Evolutionary conservation across 2,113 vertebrate genomes (phyloP).

Genomic region (Oriolus oriolus): DNA sequence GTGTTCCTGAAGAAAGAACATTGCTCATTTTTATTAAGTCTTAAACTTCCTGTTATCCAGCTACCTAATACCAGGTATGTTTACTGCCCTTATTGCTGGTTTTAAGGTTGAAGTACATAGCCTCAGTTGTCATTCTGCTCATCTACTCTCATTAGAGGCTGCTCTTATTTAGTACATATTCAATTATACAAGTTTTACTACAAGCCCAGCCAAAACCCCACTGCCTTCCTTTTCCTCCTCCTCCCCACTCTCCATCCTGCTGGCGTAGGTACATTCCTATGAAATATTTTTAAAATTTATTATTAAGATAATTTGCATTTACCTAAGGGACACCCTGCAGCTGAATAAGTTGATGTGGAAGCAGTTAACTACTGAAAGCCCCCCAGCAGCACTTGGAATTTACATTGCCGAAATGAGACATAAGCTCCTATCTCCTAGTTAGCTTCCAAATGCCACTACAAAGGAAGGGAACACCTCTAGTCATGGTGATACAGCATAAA

Average conservation of each 20-base stretch:
- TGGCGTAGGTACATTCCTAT: neutral
- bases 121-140: neutral
- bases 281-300: neutral
- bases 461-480: neutral
- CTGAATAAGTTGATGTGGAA: neutral
- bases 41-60: slow-evolving; percentile 41
- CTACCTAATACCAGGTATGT: slow-evolving; percentile 9
- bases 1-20: neutral
- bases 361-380: neutral
- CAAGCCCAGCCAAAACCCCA: neutral
- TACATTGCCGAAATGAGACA: neutral
- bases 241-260: neutral
- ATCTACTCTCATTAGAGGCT: neutral
- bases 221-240: neutral
- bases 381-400: neutral
- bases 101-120: neutral
- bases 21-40: slow-evolving; percentile 54
- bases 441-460: neutral
- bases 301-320: neutral
- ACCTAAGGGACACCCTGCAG: neutral
- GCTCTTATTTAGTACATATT: slow-evolving; percentile 19
- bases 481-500: neutral
- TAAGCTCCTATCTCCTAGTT: neutral
- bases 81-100: neutral
- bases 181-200: slow-evolving; percentile 5